phyloP scores from a whole-genome alignment of 2,888 invertebrate genomes.

The Aspidapion aeneum region DNA sequence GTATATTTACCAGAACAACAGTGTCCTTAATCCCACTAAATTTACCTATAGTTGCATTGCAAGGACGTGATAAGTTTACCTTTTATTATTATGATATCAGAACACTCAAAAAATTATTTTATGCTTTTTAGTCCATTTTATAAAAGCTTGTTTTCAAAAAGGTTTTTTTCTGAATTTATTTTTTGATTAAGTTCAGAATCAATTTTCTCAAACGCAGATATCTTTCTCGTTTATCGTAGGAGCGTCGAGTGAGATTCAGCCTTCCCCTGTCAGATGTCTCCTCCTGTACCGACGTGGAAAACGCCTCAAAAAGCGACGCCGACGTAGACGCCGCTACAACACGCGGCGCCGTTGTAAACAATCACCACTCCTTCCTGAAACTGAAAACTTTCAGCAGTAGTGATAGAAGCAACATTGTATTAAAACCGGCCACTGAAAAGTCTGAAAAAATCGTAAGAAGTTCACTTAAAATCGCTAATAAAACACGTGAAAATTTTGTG shows the following conservation, averaged over 20 bases:
- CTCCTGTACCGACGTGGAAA: constrained; percentile 31
- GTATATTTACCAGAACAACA: no score
- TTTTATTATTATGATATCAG: no score
- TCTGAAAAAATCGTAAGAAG: not conserved
- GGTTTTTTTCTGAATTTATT: not conserved
- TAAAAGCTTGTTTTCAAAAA: not conserved
- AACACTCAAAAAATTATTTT: not conserved
- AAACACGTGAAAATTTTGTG: no score
- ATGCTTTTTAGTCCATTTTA: not conserved
- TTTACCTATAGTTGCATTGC: no score
- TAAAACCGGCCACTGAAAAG: not conserved
- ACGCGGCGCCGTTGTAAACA: not conserved
- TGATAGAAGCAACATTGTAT: not conserved
- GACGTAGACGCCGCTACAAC: constrained; percentile 20
- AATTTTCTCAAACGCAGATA: not conserved
- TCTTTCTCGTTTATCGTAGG: constrained; percentile 29
- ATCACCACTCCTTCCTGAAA: not conserved
- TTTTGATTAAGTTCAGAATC: not conserved
- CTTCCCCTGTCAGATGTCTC: constrained; percentile 41
- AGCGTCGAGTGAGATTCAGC: constrained; percentile 42
- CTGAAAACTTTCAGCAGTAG: not conserved
- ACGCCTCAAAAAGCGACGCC: constrained; percentile 25
- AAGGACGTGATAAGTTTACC: no score
- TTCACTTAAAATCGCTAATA: not conserved
- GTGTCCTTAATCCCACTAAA: no score